Base-by-base conservation (phyloP, 2,797 vertebrate species). In the Protosalanx chinensis region DNA sequence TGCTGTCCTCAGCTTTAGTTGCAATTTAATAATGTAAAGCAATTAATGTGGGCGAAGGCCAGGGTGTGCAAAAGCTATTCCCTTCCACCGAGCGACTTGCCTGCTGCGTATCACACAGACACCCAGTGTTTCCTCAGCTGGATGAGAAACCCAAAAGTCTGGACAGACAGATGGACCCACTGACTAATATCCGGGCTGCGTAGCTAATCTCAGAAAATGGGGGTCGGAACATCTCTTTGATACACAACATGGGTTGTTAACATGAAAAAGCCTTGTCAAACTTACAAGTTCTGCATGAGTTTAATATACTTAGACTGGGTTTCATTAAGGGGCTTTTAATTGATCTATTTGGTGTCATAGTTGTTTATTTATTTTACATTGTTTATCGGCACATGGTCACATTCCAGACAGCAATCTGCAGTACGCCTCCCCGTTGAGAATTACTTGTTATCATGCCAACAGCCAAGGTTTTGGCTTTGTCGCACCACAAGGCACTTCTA, bases 21-120 rank as follows among this genome's bases (percentile, higher is more conserved):
- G 78, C 70, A 76, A 78, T 71, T 89, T 74, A 90, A 90, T 88
- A 79, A 89, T 88, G 88, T 78, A 84, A 78, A 75, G 71, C 80
- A 77, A 78, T 84, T 84, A 84, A 79, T 70, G 41, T 61, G 69
- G 75, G 71, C 77, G 71, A 75, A 53, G 78, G 75, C 79, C 69
- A 74, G 71, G 72, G 64, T 77, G 75, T 72, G 71, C 51, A 23
- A 71, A 49, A 68, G 68, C 68, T 71, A 77, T 76, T 78, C 75
- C 67, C 80, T 77, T 67, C 72, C 51, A 73, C 61, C 33, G 46
- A 73, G 73, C 74, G 64, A 68, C 56, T 73, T 16, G 58, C 7
- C 76, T 70, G 66, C 80, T 79, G 72, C 73, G 69, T 67, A 72
- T 81, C 79, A 79, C 81, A 79, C 71, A 71, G 67, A 56, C 73